Evolutionary conservation across 2,888 invertebrate species (phyloP), one percentile per base, ranked within the genome.

Genomic region (Acronicta psi): DNA sequence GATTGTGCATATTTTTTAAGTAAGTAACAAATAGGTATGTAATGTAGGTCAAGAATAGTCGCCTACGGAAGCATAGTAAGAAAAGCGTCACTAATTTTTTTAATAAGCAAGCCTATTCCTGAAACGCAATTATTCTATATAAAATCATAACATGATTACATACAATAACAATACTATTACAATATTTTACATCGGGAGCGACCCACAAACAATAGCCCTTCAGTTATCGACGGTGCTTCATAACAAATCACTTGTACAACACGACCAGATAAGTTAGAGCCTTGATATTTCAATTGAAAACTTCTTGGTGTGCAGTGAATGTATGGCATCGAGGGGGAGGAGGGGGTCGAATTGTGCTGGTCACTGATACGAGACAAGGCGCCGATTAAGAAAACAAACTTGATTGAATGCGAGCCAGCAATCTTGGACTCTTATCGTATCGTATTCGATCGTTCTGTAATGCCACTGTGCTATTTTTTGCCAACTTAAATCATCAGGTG

Each of bases 311-410:
- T 49, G 59, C 54, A 60, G 51, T 38, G 65, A 49, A 47, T 55
- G 38, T 56, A 55, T 36, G 29, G 31, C 25, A 45, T 25, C 8
- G 11, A 64, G 61, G 77, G 71, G 71, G 72, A 54, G 57, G 47
- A 66, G 73, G 17, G 70, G 79, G 53, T 82, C 88, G 60, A 45
- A 13, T 50, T 42, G 58, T 38, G 64, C 16, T 80, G 71, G 81
- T 65, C 70, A 67, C 69, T 78, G 76, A 82, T 79, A 82, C 75
- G 80, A 84, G 82, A 87, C 84, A 82, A 80, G 80, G 82, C 79
- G 76, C 83, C 82, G 86, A 89, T 87, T 90, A 87, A 86, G 85
- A 88, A 90, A 91, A 89, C 90, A 90, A 87, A 85, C 84, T 76
- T 79, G 79, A 85, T 82, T 84, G 80, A 86, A 87, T 79, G 79